A percentile compares a stretch with the other conserved stretches of the same genome.
phyloP scores from a whole-genome alignment of 2,888 invertebrate species.

The Ganaspis brasiliensis region DNA sequence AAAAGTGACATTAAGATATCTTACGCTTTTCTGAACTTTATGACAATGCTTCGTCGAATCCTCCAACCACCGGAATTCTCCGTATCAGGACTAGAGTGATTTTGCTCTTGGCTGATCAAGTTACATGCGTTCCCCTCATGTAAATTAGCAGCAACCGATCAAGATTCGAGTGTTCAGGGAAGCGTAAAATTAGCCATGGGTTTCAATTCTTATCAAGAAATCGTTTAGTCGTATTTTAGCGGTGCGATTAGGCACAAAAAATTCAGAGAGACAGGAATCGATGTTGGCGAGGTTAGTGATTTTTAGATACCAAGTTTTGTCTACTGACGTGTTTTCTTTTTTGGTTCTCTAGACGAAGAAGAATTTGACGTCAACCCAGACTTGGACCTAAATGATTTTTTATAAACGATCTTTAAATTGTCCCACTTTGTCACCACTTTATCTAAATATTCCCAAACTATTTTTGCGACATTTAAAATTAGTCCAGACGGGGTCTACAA shows the following conservation, averaged over 20 bases:
- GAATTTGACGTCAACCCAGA: too few relatives aligned
- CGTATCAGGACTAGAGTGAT: conserved; percentile 23
- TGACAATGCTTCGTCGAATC: conserved; percentile 3
- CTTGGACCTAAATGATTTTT: too few relatives aligned
- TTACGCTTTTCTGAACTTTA: conserved; percentile 42
- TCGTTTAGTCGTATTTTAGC: not conserved
- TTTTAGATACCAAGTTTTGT: too few relatives aligned
- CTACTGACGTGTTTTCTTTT: too few relatives aligned
- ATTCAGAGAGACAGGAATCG: not conserved
- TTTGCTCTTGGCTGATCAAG: conserved; percentile 16
- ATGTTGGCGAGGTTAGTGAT: too few relatives aligned
- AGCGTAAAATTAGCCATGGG: conserved; percentile 18
- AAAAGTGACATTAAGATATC: conserved; percentile 34
- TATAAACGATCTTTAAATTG: too few relatives aligned
- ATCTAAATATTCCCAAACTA: too few relatives aligned
- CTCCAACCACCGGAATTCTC: conserved; percentile 45
- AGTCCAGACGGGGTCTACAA: too few relatives aligned
- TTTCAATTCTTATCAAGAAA: conserved; percentile 1
- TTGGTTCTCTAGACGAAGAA: too few relatives aligned
- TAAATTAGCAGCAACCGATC: conserved; percentile 7
- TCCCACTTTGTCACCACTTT: too few relatives aligned
- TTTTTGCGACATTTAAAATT: too few relatives aligned
- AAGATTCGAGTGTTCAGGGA: not conserved
- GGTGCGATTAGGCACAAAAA: not conserved
- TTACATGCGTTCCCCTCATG: conserved; percentile 19